Conservation (phyloP, 2,888 invertebrate genomes). For the Muscina levida region DNA sequence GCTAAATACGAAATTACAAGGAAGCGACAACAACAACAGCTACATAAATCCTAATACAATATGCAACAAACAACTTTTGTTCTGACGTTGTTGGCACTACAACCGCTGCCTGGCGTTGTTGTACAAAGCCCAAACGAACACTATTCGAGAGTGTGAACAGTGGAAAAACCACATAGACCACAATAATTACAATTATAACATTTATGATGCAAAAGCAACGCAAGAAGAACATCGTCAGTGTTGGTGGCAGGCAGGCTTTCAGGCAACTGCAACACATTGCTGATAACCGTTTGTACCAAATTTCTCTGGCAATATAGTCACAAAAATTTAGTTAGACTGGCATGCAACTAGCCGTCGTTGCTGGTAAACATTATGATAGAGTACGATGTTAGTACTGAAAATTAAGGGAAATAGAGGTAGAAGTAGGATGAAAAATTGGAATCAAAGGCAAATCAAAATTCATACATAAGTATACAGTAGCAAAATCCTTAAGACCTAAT, state of each 20-base stretch:
- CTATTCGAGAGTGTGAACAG: conserved; percentile 34
- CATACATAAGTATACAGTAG: too few species aligned
- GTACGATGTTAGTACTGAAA: too few species aligned
- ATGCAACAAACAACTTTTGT: conserved; percentile 14
- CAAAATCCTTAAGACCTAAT: too few species aligned
- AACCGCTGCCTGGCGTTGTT: background rate
- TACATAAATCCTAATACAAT: background rate
- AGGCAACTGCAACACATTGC: background rate
- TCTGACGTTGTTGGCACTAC: background rate
- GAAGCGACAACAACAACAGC: background rate
- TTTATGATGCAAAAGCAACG: conserved; percentile 40
- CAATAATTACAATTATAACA: conserved; percentile 55
- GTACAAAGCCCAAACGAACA: conserved; percentile 29
- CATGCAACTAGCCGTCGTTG: too few species aligned
- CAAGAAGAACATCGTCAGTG: conserved; percentile 1
- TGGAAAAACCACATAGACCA: conserved; percentile 46
- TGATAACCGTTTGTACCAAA: background rate
- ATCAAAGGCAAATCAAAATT: too few species aligned
- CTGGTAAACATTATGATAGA: too few species aligned
- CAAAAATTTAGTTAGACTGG: conserved; percentile 6
- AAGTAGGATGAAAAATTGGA: too few species aligned
- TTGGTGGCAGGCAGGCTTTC: too few species aligned
- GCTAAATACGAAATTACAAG: conserved; percentile 26
- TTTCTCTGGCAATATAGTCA: background rate
- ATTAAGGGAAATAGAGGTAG: too few species aligned